These are phyloP conservation scores for Drosophila saltans DNA, from an alignment of 1,140 invertebrate genomes.

Conservation along the genomic window DNA sequence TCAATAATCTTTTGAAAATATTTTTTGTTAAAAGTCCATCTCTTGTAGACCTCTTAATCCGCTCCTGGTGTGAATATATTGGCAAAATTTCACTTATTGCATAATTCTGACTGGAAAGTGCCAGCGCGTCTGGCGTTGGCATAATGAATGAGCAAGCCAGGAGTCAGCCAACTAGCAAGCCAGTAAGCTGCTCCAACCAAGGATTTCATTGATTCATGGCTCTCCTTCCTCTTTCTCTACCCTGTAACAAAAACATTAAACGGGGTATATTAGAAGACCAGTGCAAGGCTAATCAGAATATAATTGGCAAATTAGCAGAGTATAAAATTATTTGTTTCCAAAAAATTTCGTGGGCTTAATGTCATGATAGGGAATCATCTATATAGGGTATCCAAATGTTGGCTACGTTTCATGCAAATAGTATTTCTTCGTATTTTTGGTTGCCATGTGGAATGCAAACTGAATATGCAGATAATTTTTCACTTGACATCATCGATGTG, in stretches of 20 bases:
- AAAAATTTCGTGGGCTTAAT: too few species aligned
- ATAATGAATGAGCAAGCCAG: constrained; percentile 72
- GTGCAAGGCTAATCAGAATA: too few species aligned
- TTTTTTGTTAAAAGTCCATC: too few species aligned
- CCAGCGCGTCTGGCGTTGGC: constrained; percentile 66
- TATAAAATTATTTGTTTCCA: too few species aligned
- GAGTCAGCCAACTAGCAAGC: constrained; percentile 47
- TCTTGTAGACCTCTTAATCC: background rate
- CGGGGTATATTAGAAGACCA: background rate
- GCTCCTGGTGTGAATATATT: constrained; percentile 36
- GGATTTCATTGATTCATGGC: constrained; percentile 37
- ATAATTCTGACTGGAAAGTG: constrained; percentile 67
- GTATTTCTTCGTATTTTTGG: background rate
- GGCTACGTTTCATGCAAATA: background rate
- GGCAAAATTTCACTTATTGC: constrained; percentile 73
- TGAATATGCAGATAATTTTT: constrained; percentile 72
- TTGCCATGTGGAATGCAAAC: constrained; percentile 29
- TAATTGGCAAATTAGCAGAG: too few species aligned
- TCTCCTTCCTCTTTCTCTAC: constrained; percentile 2
- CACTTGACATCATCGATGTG: constrained; percentile 60
- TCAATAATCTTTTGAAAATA: too few species aligned
- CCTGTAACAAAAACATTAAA: background rate
- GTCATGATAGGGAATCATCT: too few species aligned
- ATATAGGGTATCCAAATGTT: background rate
- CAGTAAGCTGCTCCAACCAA: constrained; percentile 40